phyloP scores from a whole-genome alignment of 2,113 vertebrate genomes.

The Emydura subglobosa region DNA sequence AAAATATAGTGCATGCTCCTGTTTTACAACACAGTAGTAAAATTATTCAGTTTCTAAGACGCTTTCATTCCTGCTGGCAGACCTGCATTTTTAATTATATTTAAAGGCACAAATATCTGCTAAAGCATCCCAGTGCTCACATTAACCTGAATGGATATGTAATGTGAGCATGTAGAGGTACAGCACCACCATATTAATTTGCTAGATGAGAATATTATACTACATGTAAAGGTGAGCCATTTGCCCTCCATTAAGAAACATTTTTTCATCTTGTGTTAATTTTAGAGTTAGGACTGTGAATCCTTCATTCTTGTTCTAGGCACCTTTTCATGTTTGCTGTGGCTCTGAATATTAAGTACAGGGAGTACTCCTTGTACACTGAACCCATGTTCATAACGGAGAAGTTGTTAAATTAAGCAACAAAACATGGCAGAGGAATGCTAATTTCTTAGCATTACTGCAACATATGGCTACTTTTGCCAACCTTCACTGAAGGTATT shows the following conservation, averaged over 20 bases:
- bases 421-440: background rate
- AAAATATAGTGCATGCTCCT: rapidly evolving
- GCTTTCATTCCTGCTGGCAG: background rate
- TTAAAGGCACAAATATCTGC: background rate
- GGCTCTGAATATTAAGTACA: background rate
- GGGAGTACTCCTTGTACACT: background rate
- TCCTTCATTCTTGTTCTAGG: background rate
- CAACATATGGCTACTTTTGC: background rate
- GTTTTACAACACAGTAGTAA: background rate
- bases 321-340: background rate
- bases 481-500: background rate
- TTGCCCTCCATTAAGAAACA: background rate
- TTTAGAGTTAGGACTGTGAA: background rate
- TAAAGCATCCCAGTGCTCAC: background rate
- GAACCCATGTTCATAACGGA: background rate
- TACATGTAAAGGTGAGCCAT: background rate
- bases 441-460: background rate
- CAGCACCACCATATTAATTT: background rate
- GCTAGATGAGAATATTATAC: background rate
- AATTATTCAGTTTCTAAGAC: background rate
- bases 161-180: background rate
- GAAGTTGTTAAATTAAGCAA: background rate
- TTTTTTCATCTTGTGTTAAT: background rate
- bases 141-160: background rate
- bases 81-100: background rate